Conservation (phyloP, 2,888 invertebrate species). For the Netelia melanura region DNA sequence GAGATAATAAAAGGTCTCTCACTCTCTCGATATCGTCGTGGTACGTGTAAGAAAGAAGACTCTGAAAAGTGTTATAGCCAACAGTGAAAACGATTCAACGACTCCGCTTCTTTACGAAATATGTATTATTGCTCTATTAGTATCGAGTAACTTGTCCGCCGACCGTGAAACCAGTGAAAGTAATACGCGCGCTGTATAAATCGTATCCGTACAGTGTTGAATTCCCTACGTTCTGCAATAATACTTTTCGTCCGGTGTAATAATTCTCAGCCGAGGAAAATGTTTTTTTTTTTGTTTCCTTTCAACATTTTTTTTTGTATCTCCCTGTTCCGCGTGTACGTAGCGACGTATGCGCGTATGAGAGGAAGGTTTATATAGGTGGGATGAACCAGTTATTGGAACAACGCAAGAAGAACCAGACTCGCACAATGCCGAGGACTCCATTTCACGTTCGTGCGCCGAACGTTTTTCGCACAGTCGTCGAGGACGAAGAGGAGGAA, state of each 20-base stretch:
- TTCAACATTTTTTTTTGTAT: too few species aligned
- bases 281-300: too few species aligned
- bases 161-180: slow-evolving; percentile 85
- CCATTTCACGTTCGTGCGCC: neutral
- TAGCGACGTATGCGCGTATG: too few species aligned
- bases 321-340: too few species aligned
- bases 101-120: slow-evolving; percentile 73
- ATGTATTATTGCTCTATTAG: slow-evolving; percentile 74
- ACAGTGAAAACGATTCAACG: slow-evolving; percentile 35
- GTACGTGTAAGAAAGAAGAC: slow-evolving; percentile 6
- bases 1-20: slow-evolving; percentile 7
- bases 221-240: too few species aligned
- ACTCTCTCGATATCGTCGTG: neutral
- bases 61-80: slow-evolving; percentile 16
- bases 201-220: neutral
- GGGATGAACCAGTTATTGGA: neutral
- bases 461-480: slow-evolving; percentile 9
- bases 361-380: neutral
- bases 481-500: neutral
- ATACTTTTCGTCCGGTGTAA: too few species aligned
- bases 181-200: slow-evolving; percentile 73
- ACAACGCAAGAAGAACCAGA: neutral
- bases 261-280: too few species aligned
- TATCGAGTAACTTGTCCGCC: slow-evolving; percentile 82
- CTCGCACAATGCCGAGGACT: neutral